Conservation (phyloP, 2,888 invertebrate genomes). For the Toxonevra muliebris region DNA sequence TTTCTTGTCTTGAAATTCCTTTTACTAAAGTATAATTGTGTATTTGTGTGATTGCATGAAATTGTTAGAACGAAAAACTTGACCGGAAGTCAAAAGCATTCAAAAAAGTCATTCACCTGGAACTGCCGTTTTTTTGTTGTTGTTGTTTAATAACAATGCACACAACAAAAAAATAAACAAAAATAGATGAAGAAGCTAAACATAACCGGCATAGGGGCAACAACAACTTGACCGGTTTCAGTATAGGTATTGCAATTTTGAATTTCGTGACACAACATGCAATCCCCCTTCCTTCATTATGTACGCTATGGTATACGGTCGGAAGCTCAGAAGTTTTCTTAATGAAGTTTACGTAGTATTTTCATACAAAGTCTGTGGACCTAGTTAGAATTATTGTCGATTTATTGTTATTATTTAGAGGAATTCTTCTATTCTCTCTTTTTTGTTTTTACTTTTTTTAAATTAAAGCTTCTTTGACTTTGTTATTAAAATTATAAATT, state of each 20-base stretch:
- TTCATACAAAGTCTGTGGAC: neutral
- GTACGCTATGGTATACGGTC: too few relatives aligned
- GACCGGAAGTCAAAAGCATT: slow-evolving; percentile 61
- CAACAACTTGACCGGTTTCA: slow-evolving; percentile 5
- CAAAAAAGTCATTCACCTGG: slow-evolving; percentile 62
- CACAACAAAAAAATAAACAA: neutral
- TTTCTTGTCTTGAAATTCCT: neutral
- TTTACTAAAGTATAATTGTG: too few relatives aligned
- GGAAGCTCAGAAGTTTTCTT: neutral
- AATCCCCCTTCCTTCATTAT: neutral
- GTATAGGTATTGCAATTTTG: slow-evolving; percentile 11
- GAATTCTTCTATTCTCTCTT: neutral
- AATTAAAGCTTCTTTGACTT: neutral
- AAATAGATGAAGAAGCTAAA: neutral
- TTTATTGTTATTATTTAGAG: neutral
- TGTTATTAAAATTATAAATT: neutral
- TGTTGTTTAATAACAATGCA: slow-evolving; percentile 5
- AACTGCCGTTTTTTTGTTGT: slow-evolving; percentile 28
- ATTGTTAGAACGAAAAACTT: slow-evolving; percentile 42
- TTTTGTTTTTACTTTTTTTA: neutral
- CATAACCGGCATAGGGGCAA: neutral
- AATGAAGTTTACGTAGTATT: neutral
- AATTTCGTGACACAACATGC: slow-evolving; percentile 15
- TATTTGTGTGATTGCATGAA: neutral
- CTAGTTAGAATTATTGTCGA: slow-evolving; percentile 3